phyloP scores from a whole-genome alignment of 2,888 invertebrate species.

The Leptinotarsa haldemani region DNA sequence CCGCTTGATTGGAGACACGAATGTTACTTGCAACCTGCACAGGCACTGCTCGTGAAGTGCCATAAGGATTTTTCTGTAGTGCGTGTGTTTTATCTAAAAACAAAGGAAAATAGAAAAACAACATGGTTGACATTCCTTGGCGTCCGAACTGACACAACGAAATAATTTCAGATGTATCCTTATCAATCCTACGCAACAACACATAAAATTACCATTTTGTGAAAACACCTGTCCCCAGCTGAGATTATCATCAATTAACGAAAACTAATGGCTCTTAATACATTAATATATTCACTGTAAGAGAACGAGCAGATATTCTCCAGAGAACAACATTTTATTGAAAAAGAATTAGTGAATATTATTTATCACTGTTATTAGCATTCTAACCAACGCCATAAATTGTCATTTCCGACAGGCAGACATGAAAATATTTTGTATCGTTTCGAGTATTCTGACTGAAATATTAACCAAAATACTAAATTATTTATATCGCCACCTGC shows the following conservation, averaged over 20 bases:
- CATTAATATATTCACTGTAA: constrained; percentile 38
- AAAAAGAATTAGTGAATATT: constrained; percentile 41
- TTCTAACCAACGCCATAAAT: constrained; percentile 24
- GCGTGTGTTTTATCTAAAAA: no score
- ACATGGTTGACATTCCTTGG: background rate
- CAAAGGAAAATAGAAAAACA: background rate
- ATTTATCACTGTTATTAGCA: constrained; percentile 36
- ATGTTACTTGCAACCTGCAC: no score
- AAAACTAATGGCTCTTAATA: constrained; percentile 36
- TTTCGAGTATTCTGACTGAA: constrained; percentile 26
- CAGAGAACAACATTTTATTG: constrained; percentile 41
- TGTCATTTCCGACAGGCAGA: constrained; percentile 23
- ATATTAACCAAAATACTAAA: constrained; percentile 21
- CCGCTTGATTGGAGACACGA: no score
- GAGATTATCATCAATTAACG: constrained; percentile 27
- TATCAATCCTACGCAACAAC: constrained; percentile 34
- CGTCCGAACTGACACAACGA: constrained; percentile 19
- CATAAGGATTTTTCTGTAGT: no score
- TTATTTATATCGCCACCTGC: no score
- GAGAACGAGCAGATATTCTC: constrained; percentile 33
- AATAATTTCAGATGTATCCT: constrained; percentile 19
- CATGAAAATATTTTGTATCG: constrained; percentile 24
- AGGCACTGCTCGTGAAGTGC: no score
- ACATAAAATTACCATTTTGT: constrained; percentile 32
- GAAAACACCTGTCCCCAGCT: constrained; percentile 35